phyloP scores from a whole-genome alignment of 2,113 vertebrate species.

The Lonchura striata region DNA sequence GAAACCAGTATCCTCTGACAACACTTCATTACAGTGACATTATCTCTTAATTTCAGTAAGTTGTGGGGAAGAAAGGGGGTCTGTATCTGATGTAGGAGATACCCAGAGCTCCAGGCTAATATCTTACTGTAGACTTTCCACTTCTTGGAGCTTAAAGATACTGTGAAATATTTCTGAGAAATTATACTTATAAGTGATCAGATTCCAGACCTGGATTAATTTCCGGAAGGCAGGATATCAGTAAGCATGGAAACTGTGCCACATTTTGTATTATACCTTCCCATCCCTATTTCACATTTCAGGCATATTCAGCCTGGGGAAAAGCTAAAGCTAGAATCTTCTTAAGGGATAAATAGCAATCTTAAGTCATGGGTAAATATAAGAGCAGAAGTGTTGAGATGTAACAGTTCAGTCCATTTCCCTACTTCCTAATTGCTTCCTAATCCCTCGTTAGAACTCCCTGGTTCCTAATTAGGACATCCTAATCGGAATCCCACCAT shows the following conservation, averaged over 20 bases:
- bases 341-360: constrained; percentile 33
- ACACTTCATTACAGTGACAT: not conserved
- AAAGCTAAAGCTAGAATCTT: constrained; percentile 37
- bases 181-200: not conserved
- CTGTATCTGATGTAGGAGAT: not conserved
- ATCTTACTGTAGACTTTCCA: not conserved
- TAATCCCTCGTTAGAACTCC: not conserved
- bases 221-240: not conserved
- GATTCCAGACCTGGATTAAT: not conserved
- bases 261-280: not conserved
- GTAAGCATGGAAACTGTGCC: not conserved
- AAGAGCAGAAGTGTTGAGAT: not conserved
- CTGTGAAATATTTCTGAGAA: not conserved
- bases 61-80: not conserved
- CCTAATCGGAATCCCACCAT: not conserved
- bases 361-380: constrained; percentile 22
- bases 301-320: not conserved
- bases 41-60: constrained; percentile 34
- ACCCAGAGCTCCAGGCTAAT: not conserved
- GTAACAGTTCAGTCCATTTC: not conserved
- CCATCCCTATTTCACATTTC: not conserved
- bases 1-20: constrained; percentile 6
- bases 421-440: not conserved
- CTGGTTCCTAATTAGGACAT: constrained; percentile 23
- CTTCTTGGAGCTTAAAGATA: not conserved